Percentiles rank a stretch among this genome's conserved stretches.
These are phyloP conservation scores for Lateolabrax maculatus DNA, from an alignment of 2,797 vertebrate genomes.

Conservation along the genomic window DNA sequence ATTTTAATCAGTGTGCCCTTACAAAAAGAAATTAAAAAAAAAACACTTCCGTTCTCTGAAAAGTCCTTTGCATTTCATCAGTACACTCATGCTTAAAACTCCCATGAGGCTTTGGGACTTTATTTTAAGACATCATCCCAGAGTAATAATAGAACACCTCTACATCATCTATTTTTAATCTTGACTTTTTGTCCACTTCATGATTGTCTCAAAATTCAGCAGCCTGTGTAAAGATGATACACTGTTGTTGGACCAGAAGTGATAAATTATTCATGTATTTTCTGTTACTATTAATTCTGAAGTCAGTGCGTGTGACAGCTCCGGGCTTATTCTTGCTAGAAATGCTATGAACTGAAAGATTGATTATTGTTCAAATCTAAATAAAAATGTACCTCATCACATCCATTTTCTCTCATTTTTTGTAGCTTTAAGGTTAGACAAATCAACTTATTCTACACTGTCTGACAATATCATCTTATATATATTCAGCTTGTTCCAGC, in stretches of 20 bases:
- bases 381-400: background rate
- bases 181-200: constrained; percentile 38
- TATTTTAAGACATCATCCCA: constrained; percentile 69
- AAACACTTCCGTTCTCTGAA: constrained; percentile 23
- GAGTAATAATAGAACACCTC: constrained; percentile 68
- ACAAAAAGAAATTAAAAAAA: constrained; percentile 5
- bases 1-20: constrained; percentile 40
- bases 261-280: constrained; percentile 49
- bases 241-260: constrained; percentile 24
- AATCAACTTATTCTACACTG: background rate
- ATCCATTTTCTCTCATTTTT: background rate
- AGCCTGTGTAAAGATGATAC: constrained; percentile 23
- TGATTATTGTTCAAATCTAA: constrained; percentile 1
- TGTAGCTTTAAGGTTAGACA: background rate
- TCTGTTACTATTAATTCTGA: constrained; percentile 26
- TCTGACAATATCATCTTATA: background rate
- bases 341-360: constrained; percentile 5
- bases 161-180: constrained; percentile 73
- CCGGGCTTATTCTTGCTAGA: background rate
- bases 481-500: background rate
- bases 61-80: constrained; percentile 52
- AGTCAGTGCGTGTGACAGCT: constrained; percentile 5
- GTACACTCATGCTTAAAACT: constrained; percentile 28
- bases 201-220: constrained; percentile 33
- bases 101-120: constrained; percentile 52